Evolutionary conservation across 2,888 invertebrate genomes (phyloP).

Genomic region (Lissocephala sabroskyi): DNA sequence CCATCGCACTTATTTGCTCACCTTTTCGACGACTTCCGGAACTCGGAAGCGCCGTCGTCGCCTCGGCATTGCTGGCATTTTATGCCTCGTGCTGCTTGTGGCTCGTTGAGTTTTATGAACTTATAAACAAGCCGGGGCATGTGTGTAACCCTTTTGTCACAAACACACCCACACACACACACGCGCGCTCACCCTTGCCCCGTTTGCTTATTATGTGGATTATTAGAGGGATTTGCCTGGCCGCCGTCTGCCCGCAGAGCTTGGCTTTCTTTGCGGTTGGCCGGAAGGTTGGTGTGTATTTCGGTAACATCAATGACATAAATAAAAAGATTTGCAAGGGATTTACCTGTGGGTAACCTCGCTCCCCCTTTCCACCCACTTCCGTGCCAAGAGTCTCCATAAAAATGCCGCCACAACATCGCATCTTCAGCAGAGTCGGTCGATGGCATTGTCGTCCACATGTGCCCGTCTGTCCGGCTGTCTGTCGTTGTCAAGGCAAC

Average conservation of each 20-base stretch:
- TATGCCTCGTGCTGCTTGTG: slow-evolving; percentile 16
- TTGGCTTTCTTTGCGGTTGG: background rate
- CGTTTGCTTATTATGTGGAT: slow-evolving; percentile 60
- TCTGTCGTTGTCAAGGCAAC: background rate
- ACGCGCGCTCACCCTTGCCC: slow-evolving; percentile 6
- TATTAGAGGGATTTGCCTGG: slow-evolving; percentile 63
- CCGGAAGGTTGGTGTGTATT: slow-evolving; percentile 15
- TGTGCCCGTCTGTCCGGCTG: slow-evolving; percentile 5
- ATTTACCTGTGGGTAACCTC: slow-evolving; percentile 61
- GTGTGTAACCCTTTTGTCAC: slow-evolving; percentile 53
- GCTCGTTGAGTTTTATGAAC: slow-evolving; percentile 72
- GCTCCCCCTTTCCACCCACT: slow-evolving; percentile 2
- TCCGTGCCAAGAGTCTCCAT: slow-evolving; percentile 26
- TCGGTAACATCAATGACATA: slow-evolving; percentile 59
- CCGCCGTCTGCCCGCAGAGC: slow-evolving; percentile 40
- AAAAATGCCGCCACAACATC: slow-evolving; percentile 27
- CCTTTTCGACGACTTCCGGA: too few relatives aligned
- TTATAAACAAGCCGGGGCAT: slow-evolving; percentile 66
- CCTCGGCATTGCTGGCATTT: too few relatives aligned
- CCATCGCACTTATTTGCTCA: background rate
- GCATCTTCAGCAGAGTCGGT: background rate
- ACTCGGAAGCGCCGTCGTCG: too few relatives aligned
- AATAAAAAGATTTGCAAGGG: slow-evolving; percentile 68
- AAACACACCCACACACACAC: slow-evolving; percentile 28
- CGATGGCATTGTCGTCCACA: background rate